Conservation (phyloP, 2,113 vertebrate genomes). For the Lichenostomus cassidix region DNA sequence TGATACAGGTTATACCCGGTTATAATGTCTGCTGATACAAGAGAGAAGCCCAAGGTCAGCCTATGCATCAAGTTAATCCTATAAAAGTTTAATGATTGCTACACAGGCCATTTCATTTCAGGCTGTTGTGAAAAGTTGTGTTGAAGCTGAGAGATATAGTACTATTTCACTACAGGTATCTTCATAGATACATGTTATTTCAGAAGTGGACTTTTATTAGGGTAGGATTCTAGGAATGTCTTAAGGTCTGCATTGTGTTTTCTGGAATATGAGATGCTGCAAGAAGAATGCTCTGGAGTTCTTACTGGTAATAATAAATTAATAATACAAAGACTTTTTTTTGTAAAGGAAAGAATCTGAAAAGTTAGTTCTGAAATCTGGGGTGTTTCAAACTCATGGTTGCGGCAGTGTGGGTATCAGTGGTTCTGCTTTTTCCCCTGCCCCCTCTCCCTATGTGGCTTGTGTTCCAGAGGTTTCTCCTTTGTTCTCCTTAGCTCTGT, state of each 20-base stretch:
- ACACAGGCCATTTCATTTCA: not conserved
- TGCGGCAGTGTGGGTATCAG: no score
- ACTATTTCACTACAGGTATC: not conserved
- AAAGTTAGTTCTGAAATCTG: not conserved
- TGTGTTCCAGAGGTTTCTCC: no score
- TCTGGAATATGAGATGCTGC: not conserved
- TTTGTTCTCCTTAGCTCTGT: no score
- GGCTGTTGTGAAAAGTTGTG: not conserved
- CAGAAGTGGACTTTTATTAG: not conserved
- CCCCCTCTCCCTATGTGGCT: no score
- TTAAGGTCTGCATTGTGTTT: not conserved
- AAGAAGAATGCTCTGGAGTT: not conserved
- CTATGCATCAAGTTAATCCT: not conserved
- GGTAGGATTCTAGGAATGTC: not conserved
- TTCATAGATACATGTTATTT: not conserved
- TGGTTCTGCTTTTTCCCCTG: no score
- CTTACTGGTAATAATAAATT: not conserved
- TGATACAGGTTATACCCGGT: not conserved
- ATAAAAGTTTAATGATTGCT: not conserved
- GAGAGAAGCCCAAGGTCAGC: not conserved
- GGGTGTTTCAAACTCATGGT: not conserved
- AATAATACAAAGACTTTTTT: not conserved
- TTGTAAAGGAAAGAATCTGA: not conserved
- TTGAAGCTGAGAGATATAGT: not conserved
- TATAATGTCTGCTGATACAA: not conserved